Conservation (phyloP, 2,888 invertebrate genomes). For the Caenorhabditis afra region DNA sequence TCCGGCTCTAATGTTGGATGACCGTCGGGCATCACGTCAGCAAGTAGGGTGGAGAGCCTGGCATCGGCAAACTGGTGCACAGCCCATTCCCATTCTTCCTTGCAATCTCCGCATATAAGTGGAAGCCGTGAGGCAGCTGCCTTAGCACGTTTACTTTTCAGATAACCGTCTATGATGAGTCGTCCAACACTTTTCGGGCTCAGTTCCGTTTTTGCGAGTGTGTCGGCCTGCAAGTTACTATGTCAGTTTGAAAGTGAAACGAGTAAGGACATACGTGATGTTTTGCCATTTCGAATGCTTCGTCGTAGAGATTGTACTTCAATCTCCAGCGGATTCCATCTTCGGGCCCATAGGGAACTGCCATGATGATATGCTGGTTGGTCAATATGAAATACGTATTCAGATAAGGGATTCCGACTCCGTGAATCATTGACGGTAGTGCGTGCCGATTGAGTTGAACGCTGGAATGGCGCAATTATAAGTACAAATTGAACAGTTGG, state of each 20-base stretch:
- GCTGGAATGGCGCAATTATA: slow-evolving; percentile 30
- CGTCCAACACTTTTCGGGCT: slow-evolving; percentile 67
- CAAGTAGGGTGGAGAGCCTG: slow-evolving; percentile 60
- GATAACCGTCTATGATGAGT: slow-evolving; percentile 69
- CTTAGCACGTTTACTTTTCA: slow-evolving; percentile 60
- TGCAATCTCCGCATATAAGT: slow-evolving; percentile 69
- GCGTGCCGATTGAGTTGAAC: slow-evolving; percentile 44
- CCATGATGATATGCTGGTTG: slow-evolving; percentile 74
- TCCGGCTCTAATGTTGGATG: slow-evolving; percentile 79
- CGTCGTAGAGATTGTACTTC: slow-evolving; percentile 73
- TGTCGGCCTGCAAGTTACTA: slow-evolving; percentile 41
- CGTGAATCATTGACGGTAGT: slow-evolving; percentile 62
- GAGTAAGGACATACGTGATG: slow-evolving; percentile 49
- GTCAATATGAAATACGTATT: slow-evolving; percentile 74
- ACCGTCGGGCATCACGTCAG: slow-evolving; percentile 72
- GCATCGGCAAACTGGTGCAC: slow-evolving; percentile 72
- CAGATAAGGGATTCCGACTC: slow-evolving; percentile 68
- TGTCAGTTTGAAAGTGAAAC: background rate
- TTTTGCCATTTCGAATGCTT: slow-evolving; percentile 73
- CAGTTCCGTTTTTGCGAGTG: slow-evolving; percentile 50
- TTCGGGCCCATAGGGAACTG: slow-evolving; percentile 75
- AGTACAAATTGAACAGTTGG: background rate
- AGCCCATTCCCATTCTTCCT: slow-evolving; percentile 79
- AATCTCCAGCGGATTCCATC: slow-evolving; percentile 77
- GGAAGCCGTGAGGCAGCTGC: slow-evolving; percentile 61